A percentile compares a stretch with the other conserved stretches of the same genome.
These are phyloP conservation scores for Leucozona laternaria DNA, from an alignment of 2,888 invertebrate species.

Conservation along the genomic window DNA sequence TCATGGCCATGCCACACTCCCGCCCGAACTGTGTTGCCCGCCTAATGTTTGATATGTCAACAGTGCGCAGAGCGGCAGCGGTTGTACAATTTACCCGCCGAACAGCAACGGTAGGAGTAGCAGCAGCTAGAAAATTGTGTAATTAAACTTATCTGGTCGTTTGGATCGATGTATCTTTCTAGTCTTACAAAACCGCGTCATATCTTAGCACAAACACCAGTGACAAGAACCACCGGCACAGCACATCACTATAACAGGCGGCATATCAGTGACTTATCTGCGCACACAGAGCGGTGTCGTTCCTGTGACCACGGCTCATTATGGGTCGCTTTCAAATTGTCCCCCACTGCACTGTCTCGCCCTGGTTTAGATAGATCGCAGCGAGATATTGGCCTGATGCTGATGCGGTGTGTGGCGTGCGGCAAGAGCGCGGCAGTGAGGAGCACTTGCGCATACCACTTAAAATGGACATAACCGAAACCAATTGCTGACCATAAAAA, in stretches of 20 bases:
- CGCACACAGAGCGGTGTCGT: slow-evolving; percentile 64
- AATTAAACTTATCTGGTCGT: slow-evolving; percentile 74
- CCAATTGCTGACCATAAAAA: slow-evolving; percentile 74
- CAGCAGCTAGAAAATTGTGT: slow-evolving; percentile 74
- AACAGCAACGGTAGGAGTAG: slow-evolving; percentile 13
- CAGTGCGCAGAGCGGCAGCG: not conserved
- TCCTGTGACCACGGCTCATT: slow-evolving; percentile 73
- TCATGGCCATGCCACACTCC: slow-evolving; percentile 67
- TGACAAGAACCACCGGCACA: slow-evolving; percentile 70
- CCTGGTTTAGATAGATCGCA: slow-evolving; percentile 49
- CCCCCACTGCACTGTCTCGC: not conserved
- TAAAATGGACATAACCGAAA: slow-evolving; percentile 75
- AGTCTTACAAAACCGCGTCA: slow-evolving; percentile 71
- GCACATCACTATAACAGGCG: slow-evolving; percentile 58
- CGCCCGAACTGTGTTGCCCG: slow-evolving; percentile 19
- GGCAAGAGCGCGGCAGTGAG: slow-evolving; percentile 27
- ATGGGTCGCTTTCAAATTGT: slow-evolving; percentile 68
- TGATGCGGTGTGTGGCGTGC: not conserved
- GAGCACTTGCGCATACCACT: slow-evolving; percentile 74
- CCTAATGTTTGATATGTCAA: slow-evolving; percentile 16
- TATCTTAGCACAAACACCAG: slow-evolving; percentile 64
- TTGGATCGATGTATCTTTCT: slow-evolving; percentile 73
- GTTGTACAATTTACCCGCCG: not conserved
- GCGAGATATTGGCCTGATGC: slow-evolving; percentile 46
- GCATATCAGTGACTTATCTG: slow-evolving; percentile 75